Percentiles rank a stretch among this genome's conserved stretches.
These are phyloP conservation scores for Diadegma fenestrale DNA, from an alignment of 2,888 invertebrate species.

Conservation along the genomic window DNA sequence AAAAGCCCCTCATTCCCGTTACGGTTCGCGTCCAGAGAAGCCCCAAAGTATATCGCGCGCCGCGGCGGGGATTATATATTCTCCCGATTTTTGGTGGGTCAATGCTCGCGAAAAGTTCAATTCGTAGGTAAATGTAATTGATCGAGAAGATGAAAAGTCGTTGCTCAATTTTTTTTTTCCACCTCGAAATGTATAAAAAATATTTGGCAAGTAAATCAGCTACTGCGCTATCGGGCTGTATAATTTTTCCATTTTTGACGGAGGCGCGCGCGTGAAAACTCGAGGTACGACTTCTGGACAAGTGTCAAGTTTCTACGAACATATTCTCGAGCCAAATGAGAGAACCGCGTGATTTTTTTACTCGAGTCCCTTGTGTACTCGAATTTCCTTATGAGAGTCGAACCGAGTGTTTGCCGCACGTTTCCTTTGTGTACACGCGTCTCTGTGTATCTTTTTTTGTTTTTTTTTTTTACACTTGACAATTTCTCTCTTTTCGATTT, in stretches of 20 bases:
- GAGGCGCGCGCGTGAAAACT: conserved; percentile 5
- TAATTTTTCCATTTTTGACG: conserved; percentile 1
- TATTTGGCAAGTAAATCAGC: neutral
- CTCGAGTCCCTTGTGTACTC: neutral
- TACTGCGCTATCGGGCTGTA: neutral
- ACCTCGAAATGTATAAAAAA: neutral
- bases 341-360: conserved; percentile 8
- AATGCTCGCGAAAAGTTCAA: conserved; percentile 29
- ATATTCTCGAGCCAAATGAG: neutral
- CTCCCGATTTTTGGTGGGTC: neutral
- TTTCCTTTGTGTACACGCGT: conserved; percentile 12
- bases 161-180: too few relatives aligned
- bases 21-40: conserved; percentile 1
- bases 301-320: conserved; percentile 36
- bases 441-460: neutral
- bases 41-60: conserved; percentile 17
- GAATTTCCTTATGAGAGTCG: neutral
- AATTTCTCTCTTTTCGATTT: neutral
- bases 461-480: neutral
- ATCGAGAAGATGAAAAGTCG: too few relatives aligned
- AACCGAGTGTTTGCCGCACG: conserved; percentile 54
- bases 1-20: conserved; percentile 14
- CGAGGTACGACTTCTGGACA: conserved; percentile 50
- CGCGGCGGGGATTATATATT: too few relatives aligned
- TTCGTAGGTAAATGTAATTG: neutral